Conservation (phyloP, 2,888 invertebrate species). For the Rhagonycha fulva region DNA sequence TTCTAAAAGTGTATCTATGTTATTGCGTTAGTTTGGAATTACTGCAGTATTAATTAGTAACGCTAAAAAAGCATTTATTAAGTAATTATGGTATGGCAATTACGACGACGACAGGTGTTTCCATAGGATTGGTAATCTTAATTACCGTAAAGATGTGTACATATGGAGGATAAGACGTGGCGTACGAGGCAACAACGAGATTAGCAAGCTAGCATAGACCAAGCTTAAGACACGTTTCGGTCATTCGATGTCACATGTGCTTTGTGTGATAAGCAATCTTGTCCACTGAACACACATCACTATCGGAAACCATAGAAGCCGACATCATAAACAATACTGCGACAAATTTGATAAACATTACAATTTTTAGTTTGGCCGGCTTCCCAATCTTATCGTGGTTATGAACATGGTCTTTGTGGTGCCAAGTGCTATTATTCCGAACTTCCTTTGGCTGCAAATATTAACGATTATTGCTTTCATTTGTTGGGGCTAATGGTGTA, state of each 20-base stretch:
- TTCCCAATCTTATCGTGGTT: constrained; percentile 35
- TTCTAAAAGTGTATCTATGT: neutral
- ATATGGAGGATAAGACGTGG: constrained; percentile 28
- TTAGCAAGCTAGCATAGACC: constrained; percentile 24
- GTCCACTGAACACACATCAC: constrained; percentile 40
- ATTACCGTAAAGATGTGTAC: constrained; percentile 31
- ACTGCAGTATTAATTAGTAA: constrained; percentile 15
- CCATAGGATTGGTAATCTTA: constrained; percentile 31
- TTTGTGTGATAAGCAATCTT: constrained; percentile 40
- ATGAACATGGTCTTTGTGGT: constrained; percentile 29
- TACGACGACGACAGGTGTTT: constrained; percentile 27
- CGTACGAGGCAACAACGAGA: constrained; percentile 15
- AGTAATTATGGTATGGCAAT: constrained; percentile 26
- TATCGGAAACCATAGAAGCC: constrained; percentile 34
- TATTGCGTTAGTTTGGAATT: neutral
- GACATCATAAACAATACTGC: constrained; percentile 38
- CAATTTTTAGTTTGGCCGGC: constrained; percentile 44
- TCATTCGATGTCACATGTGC: constrained; percentile 40
- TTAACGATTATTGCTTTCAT: constrained; percentile 41
- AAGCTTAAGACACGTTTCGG: constrained; percentile 41
- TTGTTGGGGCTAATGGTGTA: constrained; percentile 41
- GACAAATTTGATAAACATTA: constrained; percentile 44
- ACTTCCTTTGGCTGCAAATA: constrained; percentile 35
- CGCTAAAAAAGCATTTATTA: constrained; percentile 20
- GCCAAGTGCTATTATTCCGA: constrained; percentile 41